Evolutionary conservation across 2,797 vertebrate genomes (phyloP), one percentile per base, ranked within the genome.

Genomic region (Gallinago solitaria): DNA sequence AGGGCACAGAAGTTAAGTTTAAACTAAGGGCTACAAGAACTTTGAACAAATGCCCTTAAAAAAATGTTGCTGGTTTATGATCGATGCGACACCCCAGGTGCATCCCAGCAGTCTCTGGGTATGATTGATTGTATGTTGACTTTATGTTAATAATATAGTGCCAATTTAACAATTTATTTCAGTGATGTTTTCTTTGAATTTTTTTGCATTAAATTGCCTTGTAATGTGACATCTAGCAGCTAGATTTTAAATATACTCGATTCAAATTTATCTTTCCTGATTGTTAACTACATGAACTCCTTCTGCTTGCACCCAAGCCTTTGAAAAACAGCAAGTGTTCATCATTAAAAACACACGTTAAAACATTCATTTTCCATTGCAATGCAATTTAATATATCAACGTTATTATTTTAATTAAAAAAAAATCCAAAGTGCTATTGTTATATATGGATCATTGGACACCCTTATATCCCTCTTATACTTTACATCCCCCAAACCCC

Each of bases 401-500:
- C 51, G 63, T 16, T 86, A 8, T 37, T 94, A 78, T 90, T 93
- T 89, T 59, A 83, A 93, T 78, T 9, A 37, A 90, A 96, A 47
- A 51, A 92, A 28, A 28, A 12, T 82, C 47, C 70, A 94, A 83
- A 87, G 28, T 68, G 69, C 89, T 91, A 93, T 95, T 92, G 94
- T 90, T 95, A 96, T 95, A 89, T 48, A 78, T 53, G 56, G 33
- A 23, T 82, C 71, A 92, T 91, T 93, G 97, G 81, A 86, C 87
- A 94, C 86, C 57, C 47, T 95, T 87, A 25, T 35, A 51, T 91
- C 77, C 45, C 67, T 85, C 69, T 85, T 78, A 76, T 11, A 82
- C 78, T 92, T 95, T 79, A 56, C 84, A 67, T 86, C 60, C 94
- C 76, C 41, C 37, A 78, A 59, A 94, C 41, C 90, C 65, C 93